Evolutionary conservation across 1,140 invertebrate species (phyloP), one percentile per base, ranked within the genome.

Genomic region (Drosophila sucinea): DNA sequence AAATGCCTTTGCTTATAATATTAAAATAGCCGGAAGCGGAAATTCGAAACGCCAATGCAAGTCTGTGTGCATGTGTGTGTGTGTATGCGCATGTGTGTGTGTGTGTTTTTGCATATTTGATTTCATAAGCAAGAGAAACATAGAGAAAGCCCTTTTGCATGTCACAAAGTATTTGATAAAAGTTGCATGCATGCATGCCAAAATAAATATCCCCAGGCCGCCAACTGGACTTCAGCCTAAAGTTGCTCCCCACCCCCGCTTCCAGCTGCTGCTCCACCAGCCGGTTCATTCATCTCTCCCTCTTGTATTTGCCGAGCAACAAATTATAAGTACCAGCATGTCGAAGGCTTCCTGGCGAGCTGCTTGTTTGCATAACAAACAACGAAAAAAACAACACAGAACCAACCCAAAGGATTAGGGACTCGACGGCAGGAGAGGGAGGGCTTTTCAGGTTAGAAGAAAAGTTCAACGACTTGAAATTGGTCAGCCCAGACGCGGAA

Each of bases 11-110:
- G 82, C 83, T 86, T 79, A 76, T 87, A 87, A 86, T 86, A 86
- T 83, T 86, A 87, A 86, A 86, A 86, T 87, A 73, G 70, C 83
- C 83, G 83, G 83, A 86, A 86, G 84, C 83, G 83, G 83, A 86
- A 86, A 86, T 86, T 82, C 83, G 74, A 86, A 83, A 79, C 83
- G 83, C 83, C 72, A 79, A 70, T 82, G 83, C 83, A 77, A 41
- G 67, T 68, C 60, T 66, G 51, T 69, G 17, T 17, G 17, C 17
- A 35, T 60, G 27, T 32, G 33, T 44, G 57, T 38, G 66, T 40
- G n/a, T 33, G 40, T 17, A 17, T 17, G 17, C 17, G 17, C 17
- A 17, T 47, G 29, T 41, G 44, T 69, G 54, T 67, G 57, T 61
- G 29, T 58, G 44, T 67, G 64, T 60, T 73, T 56, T 72, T 82